These are phyloP conservation scores for Cheilosia impressa DNA, from an alignment of 2,888 invertebrate species.

Conservation along the genomic window DNA sequence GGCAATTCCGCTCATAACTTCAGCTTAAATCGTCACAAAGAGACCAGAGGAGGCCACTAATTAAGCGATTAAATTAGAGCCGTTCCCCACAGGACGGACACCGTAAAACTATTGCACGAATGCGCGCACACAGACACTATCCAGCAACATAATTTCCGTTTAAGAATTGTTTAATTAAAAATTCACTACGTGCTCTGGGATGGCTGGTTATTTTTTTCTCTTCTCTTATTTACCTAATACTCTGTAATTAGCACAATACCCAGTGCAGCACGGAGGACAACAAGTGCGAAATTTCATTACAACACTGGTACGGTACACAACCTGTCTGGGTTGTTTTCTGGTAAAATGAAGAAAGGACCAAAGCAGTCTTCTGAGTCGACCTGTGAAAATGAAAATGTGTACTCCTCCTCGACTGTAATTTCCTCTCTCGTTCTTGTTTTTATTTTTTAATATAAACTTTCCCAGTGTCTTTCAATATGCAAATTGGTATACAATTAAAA, in stretches of 20 bases:
- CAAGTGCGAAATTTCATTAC: constrained; percentile 73
- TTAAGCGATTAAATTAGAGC: constrained; percentile 71
- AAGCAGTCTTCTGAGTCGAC: constrained; percentile 42
- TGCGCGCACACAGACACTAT: constrained; percentile 9
- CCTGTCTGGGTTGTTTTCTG: neutral
- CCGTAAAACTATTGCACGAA: constrained; percentile 33
- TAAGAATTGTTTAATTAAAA: constrained; percentile 75
- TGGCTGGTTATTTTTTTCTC: constrained; percentile 6
- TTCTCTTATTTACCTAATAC: constrained; percentile 41
- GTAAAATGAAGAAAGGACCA: constrained; percentile 37
- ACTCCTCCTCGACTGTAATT: constrained; percentile 58
- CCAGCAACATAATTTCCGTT: constrained; percentile 71
- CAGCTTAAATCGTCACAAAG: constrained; percentile 16
- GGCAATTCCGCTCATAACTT: constrained; percentile 1
- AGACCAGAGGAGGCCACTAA: constrained; percentile 40
- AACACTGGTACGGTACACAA: constrained; percentile 19
- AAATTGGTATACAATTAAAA: constrained; percentile 75
- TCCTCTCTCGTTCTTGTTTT: constrained; percentile 26
- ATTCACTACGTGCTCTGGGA: constrained; percentile 66
- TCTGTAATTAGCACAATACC: constrained; percentile 72
- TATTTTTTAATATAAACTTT: constrained; percentile 54
- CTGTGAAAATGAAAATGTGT: constrained; percentile 33
- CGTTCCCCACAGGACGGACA: constrained; percentile 33
- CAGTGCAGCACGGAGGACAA: constrained; percentile 59
- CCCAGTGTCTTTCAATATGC: constrained; percentile 71